Evolutionary conservation across 2,888 invertebrate genomes (phyloP), one percentile per base, ranked within the genome.

Genomic region (Andrena flavipes): DNA sequence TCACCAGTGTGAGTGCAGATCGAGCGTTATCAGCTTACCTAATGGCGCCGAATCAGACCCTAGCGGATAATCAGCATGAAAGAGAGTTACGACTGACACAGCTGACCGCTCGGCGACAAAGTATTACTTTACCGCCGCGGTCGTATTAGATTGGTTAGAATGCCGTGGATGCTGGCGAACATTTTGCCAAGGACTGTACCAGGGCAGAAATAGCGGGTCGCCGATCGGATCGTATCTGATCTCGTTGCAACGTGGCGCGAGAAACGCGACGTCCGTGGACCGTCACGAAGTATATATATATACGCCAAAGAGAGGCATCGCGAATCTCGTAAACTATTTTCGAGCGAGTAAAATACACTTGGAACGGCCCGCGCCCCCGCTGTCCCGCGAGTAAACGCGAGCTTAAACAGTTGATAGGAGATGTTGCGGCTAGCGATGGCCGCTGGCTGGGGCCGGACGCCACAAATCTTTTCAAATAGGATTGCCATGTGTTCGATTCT

Each of bases 161-260:
- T 69, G 29, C 4, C 49, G n/a, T n/a, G n/a, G 54, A 13, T 54
- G 16, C 60, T 64, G 48, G 35, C 13, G 13, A 60, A 42, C 60
- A 29, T 86, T 84, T 84, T 77, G 72, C 10, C 23, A 20, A 26
- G 16, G 85, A 84, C 80, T 88, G 85, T 88, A 87, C 82, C 74
- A 74, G 5, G 7, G 80, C 87, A 88, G 81, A 88, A 87, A 85
- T 88, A 88, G 88, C 84, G 69, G 74, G 42, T 68, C 65, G 63
- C 60, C 77, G 80, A 88, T 86, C 77, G 79, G 80, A 75, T 84
- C 83, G 79, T 81, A 84, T 87, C 75, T 78, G 83, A 87, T 85
- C 81, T 84, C 76, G 82, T 82, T 83, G 49, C 70, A 71, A 59
- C 69, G 59, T 81, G 63, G 76, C 33, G 71, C 56, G 63, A 64